Evolutionary conservation across 1,140 invertebrate genomes (phyloP), one percentile per base, ranked within the genome.

Genomic region (Sipha flava): DNA sequence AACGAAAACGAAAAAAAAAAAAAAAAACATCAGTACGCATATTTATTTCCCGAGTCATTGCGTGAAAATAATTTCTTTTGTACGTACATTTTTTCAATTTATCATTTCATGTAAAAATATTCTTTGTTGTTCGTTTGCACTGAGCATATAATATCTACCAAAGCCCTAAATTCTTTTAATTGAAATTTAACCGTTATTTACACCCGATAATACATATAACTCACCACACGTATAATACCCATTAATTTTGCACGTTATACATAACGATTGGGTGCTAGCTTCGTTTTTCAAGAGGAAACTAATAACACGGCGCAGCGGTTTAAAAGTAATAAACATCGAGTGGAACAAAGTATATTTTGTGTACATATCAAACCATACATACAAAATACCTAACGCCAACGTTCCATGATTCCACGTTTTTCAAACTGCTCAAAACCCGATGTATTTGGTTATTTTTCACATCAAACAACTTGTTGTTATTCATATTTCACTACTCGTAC

Each of bases 121-220:
- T 47, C 66, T 45, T 70, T 70, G 66, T 70, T 47, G 66, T 70
- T 47, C 40, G 43, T 70, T 45, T 45, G 21, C 66, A 29, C 66
- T 26, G n/a, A 70, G 23, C 66, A 47, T 68, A 68, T 43, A 43
- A 23, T 66, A 62, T 21, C 14, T 57, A 21, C 5, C 5, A 68
- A 68, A 68, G 43, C 40, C 40, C 23, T 10, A 4, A 70, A 47
- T 70, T 31, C 40, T 45, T n/a, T 12, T 70, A 47, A 70, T 70
- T 70, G 66, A 47, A 31, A 70, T 70, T 47, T 70, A 45, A 70
- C 66, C 66, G 66, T 70, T 45, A 70, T 70, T 45, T 70, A 45
- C 14, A 18, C 64, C 16, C 21, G 43, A 70, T 70, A 47, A 68
- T 18, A 47, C 23, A 31, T n/a, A n/a, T n/a, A n/a, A n/a, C n/a